phyloP scores from a whole-genome alignment of 92 coral and sea anemone species.

The Paragorgia papillata region DNA sequence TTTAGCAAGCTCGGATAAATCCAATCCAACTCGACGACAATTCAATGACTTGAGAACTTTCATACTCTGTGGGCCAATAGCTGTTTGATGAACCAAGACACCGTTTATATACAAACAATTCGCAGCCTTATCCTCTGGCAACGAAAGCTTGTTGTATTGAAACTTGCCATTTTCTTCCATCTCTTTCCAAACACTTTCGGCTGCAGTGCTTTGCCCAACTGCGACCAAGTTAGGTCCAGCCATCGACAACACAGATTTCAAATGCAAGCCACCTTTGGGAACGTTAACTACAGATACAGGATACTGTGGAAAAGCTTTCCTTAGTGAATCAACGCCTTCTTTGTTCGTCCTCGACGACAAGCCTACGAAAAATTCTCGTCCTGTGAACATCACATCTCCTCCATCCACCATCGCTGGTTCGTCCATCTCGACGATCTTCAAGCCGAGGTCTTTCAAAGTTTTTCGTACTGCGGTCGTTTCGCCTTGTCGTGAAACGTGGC shows the following conservation, averaged over 20 bases:
- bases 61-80: slow-evolving; percentile 67
- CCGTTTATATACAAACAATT: slow-evolving; percentile 85
- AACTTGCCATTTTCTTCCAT: slow-evolving; percentile 63
- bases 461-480: slow-evolving; percentile 66
- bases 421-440: slow-evolving; percentile 68
- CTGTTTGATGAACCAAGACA: slow-evolving; percentile 65
- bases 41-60: slow-evolving; percentile 54
- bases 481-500: slow-evolving; percentile 76
- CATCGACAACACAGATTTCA: slow-evolving; percentile 87
- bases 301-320: slow-evolving; percentile 70
- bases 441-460: slow-evolving; percentile 61
- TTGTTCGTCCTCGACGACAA: slow-evolving; percentile 53
- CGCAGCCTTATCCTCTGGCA: slow-evolving; percentile 76
- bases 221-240: slow-evolving; percentile 66
- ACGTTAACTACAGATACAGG: slow-evolving; percentile 71
- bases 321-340: slow-evolving; percentile 64
- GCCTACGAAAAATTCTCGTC: slow-evolving; percentile 89
- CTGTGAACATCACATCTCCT: slow-evolving; percentile 95
- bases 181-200: slow-evolving; percentile 68
- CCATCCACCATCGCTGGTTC: slow-evolving; percentile 85
- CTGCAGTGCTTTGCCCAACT: slow-evolving; percentile 67
- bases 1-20: slow-evolving; percentile 73
- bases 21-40: slow-evolving; percentile 65
- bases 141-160: slow-evolving; percentile 64
- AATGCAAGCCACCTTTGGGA: slow-evolving; percentile 62